Base-by-base conservation (phyloP, 2,113 vertebrate genomes). In the Peromyscus polionotus region DNA sequence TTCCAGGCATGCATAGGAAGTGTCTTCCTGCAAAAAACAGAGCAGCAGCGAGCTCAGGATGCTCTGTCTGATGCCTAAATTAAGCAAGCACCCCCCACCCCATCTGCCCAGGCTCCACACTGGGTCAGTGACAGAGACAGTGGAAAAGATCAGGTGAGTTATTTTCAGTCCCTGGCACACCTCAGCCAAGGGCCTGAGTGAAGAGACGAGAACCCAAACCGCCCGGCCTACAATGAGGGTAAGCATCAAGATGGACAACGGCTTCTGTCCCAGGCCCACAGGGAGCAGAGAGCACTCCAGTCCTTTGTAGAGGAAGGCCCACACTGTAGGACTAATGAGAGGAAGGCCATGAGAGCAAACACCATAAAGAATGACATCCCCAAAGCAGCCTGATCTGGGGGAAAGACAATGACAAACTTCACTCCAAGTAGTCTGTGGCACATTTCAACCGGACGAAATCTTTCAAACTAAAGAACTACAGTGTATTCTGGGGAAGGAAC, bases 111-210 rank as follows among this genome's bases (percentile, higher is more conserved):
- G 42, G 80, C 57, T 86, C 88, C 63, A 92, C 91, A 97, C 65
- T 95, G 91, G 96, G 91, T 42, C 63, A 90, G 94, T 96, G 59
- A 94, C 39, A 73, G 54, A 96, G 83, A 67, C 67, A 10, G 36
- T 3, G 5, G 93, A 33, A 72, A 59, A 77, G 73, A 77, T 39
- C 91, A 92, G 91, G 33, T 36, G 16, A 42, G 59, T 51, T 20
- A 39, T 42, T 24, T 61, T 20, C 54, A 48, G 1, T 33, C 17
- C 57, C 54, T 33, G 28, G n/a, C 13, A 28, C 87, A 88, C 22
- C 12, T 54, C 22, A 88, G 36, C 70, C 48, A 57, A 57, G 17
- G 63, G 45, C 4, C 48, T 73, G 51, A 57, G 14, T 39, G 14
- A 11, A 73, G 68, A 89, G 51, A 59, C 14, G 39, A 39, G 70